Evolutionary conservation across 2,113 vertebrate genomes (phyloP), one percentile per base, ranked within the genome.

Genomic region (Pterophyllum scalare): DNA sequence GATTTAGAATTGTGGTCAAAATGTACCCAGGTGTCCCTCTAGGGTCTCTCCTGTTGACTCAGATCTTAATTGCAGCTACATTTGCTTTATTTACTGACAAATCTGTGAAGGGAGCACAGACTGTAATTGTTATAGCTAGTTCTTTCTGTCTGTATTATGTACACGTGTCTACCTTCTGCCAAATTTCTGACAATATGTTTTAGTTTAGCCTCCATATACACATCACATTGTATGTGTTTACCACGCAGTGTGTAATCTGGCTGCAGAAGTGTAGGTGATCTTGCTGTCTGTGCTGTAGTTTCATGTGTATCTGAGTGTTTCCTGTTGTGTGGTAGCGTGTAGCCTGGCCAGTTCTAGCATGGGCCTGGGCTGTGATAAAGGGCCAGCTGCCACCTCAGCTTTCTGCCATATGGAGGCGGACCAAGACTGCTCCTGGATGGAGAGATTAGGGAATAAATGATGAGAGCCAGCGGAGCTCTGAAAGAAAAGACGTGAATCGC

Each of bases 371-470:
- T 74, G 77, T 74, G 79, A 90, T 74, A 82, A 88, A 81, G 40
- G 81, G 28, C 81, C 90, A 91, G 87, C 85, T 89, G 90, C 86
- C 72, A 64, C 79, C 86, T 74, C 26, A 70, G 75, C 52, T 57
- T 57, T 31, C 59, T 81, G 89, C 86, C 87, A 91, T 22, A 74
- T 91, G 88, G 84, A 89, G 59, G 17, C 33, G 26, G 65, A 93
- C 80, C 80, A 88, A 82, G 56, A 49, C 81, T 31, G 72, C 72
- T 82, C 31, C 91, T 86, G 87, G 91, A 88, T 81, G 19, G 15
- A 80, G 62, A 89, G 85, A 90, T 91, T 90, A 87, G 49, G 84
- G 85, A 88, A 86, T 79, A 87, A 80, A 79, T 75, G 86, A 78
- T 17, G 65, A 80, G 83, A 76, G 57, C 76, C 26, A 72, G 65